Percentiles rank a stretch among this genome's conserved stretches.
phyloP scores from a whole-genome alignment of 2,888 invertebrate genomes.

The Nowickia ferox region DNA sequence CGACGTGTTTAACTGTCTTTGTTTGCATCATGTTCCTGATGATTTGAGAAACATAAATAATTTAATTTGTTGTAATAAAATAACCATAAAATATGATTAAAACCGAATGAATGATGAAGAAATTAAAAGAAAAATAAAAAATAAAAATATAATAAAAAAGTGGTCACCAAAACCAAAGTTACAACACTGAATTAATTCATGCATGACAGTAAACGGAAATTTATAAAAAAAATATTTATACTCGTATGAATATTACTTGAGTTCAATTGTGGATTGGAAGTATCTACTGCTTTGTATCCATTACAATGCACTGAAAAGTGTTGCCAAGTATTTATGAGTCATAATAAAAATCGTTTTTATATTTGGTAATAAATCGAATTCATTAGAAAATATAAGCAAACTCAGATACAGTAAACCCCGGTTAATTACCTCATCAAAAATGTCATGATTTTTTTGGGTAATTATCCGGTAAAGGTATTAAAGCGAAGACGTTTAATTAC shows the following conservation, averaged over 20 bases:
- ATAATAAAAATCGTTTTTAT: background rate
- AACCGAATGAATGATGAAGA: conserved; percentile 34
- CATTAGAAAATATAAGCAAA: no score
- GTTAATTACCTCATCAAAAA: no score
- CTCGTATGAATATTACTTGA: conserved; percentile 7
- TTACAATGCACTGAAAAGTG: background rate
- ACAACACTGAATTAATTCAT: conserved; percentile 58
- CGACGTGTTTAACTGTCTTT: conserved; percentile 21
- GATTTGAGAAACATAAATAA: conserved; percentile 32
- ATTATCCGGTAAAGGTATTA: no score
- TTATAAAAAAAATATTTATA: conserved; percentile 1
- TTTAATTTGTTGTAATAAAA: conserved; percentile 55
- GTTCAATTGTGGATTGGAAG: conserved; percentile 4
- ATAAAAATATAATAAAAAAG: background rate
- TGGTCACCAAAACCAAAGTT: conserved; percentile 53
- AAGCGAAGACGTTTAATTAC: no score
- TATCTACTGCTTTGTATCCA: background rate
- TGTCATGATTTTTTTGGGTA: no score
- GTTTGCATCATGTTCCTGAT: conserved; percentile 11
- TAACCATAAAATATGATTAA: conserved; percentile 58
- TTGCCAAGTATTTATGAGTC: conserved; percentile 1
- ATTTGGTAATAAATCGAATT: background rate
- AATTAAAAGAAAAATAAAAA: background rate
- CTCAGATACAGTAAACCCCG: no score
- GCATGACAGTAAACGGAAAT: conserved; percentile 61